phyloP scores from a whole-genome alignment of 1,140 invertebrate species.

The Homarus americanus region DNA sequence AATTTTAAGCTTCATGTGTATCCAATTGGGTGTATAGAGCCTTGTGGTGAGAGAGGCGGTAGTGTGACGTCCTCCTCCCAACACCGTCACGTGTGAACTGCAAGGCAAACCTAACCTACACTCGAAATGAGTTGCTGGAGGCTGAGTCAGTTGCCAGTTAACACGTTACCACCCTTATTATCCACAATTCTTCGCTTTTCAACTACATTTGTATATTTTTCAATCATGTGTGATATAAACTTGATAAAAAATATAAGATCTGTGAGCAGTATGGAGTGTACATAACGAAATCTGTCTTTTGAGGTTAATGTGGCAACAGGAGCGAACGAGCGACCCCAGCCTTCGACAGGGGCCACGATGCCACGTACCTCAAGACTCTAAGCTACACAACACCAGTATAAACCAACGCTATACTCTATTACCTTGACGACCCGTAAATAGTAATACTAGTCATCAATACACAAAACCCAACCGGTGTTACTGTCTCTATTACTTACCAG shows the following conservation, averaged over 20 bases:
- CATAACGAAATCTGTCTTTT: not conserved
- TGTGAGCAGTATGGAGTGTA: no score
- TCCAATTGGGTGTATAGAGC: conserved; percentile 34
- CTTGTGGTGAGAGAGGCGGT: conserved; percentile 19
- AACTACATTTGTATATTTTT: not conserved
- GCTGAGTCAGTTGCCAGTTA: conserved; percentile 28
- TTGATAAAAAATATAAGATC: no score
- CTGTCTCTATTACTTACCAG: no score
- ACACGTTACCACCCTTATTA: not conserved
- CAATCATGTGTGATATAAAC: not conserved
- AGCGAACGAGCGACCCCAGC: conserved; percentile 31
- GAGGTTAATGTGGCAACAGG: not conserved
- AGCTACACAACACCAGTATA: not conserved
- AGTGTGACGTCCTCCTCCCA: conserved; percentile 6
- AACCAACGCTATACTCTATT: not conserved
- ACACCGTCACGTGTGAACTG: conserved; percentile 44
- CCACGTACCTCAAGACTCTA: conserved; percentile 15
- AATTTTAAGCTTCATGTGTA: not conserved
- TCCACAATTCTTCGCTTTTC: not conserved
- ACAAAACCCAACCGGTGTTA: no score
- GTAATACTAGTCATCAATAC: not conserved
- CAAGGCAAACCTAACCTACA: conserved; percentile 44
- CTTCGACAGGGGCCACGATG: conserved; percentile 3
- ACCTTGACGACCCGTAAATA: not conserved
- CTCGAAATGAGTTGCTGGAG: conserved; percentile 37